A percentile compares a stretch with the other conserved stretches of the same genome.
These are phyloP conservation scores for Motacilla tschutschensis DNA, from an alignment of 2,113 vertebrate genomes.

Conservation along the genomic window DNA sequence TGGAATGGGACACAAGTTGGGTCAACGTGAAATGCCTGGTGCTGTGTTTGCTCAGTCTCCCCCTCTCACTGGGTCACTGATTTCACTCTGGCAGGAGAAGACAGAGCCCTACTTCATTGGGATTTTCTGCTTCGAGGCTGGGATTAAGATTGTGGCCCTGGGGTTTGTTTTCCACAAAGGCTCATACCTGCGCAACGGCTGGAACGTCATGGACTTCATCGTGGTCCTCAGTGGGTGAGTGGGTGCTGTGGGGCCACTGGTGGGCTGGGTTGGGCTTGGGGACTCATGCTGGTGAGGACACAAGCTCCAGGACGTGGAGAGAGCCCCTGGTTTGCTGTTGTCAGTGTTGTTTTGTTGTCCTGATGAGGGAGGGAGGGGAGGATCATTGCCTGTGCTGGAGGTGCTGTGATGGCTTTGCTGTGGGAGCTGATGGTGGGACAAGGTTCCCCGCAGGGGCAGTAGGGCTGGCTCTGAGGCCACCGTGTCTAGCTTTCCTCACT, in stretches of 20 bases:
- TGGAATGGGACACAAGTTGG: background rate
- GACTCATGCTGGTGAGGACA: accelerated
- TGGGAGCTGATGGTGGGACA: background rate
- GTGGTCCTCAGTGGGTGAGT: conserved; percentile 98
- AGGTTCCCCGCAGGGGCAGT: accelerated
- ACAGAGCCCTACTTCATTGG: conserved; percentile 98
- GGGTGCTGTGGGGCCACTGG: accelerated
- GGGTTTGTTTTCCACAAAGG: conserved; percentile 98
- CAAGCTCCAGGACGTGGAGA: accelerated
- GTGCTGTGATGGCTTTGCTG: background rate
- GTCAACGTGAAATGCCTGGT: background rate
- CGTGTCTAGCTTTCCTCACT: background rate
- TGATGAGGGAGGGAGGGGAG: background rate
- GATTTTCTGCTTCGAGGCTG: conserved; percentile 98
- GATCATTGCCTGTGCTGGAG: background rate
- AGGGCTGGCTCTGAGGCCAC: background rate
- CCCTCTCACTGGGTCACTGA: background rate
- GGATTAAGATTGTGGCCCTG: conserved; percentile 95
- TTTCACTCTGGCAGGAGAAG: conserved; percentile 83
- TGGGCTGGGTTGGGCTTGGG: accelerated
- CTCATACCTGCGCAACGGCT: conserved; percentile 95
- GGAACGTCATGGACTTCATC: conserved; percentile 99
- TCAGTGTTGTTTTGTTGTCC: background rate
- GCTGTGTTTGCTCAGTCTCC: background rate
- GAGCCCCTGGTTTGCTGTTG: background rate